phyloP scores from a whole-genome alignment of 1,140 invertebrate species.

The Schlechtendalia chinensis region DNA sequence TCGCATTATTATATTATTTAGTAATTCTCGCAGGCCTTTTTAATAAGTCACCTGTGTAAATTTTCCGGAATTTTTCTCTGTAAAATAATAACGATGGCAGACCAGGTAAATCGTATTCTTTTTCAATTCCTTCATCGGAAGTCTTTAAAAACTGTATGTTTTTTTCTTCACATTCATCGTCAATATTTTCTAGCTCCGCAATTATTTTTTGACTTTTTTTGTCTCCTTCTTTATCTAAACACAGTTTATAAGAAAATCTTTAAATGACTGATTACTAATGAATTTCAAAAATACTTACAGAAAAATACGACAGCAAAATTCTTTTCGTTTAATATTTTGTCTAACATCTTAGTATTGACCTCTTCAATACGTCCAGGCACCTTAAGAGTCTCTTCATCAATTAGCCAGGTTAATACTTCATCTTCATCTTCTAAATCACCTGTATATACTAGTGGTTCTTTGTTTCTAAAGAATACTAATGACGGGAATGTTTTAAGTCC shows the following conservation, averaged over 20 bases:
- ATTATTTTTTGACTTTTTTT: constrained; percentile 87
- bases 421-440: constrained; percentile 87
- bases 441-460: constrained; percentile 75
- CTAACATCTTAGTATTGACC: constrained; percentile 87
- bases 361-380: constrained; percentile 92
- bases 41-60: constrained; percentile 64
- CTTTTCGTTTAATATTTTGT: constrained; percentile 84
- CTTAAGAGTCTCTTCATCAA: constrained; percentile 86
- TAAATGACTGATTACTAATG: not conserved
- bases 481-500: constrained; percentile 81
- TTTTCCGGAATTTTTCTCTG: constrained; percentile 83
- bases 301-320: constrained; percentile 89
- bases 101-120: constrained; percentile 81
- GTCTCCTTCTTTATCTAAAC: constrained; percentile 80
- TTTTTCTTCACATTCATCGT: constrained; percentile 89
- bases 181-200: constrained; percentile 88
- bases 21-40: too few species aligned
- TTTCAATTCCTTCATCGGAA: constrained; percentile 82
- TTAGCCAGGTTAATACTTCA: constrained; percentile 85
- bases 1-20: not conserved
- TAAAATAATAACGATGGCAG: constrained; percentile 86
- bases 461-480: constrained; percentile 87
- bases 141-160: constrained; percentile 92
- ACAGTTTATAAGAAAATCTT: not conserved
- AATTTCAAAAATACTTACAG: constrained; percentile 64